A percentile compares a stretch with the other conserved stretches of the same genome.
These are phyloP conservation scores for Apotomis capreana DNA, from an alignment of 2,888 invertebrate species.

Conservation along the genomic window DNA sequence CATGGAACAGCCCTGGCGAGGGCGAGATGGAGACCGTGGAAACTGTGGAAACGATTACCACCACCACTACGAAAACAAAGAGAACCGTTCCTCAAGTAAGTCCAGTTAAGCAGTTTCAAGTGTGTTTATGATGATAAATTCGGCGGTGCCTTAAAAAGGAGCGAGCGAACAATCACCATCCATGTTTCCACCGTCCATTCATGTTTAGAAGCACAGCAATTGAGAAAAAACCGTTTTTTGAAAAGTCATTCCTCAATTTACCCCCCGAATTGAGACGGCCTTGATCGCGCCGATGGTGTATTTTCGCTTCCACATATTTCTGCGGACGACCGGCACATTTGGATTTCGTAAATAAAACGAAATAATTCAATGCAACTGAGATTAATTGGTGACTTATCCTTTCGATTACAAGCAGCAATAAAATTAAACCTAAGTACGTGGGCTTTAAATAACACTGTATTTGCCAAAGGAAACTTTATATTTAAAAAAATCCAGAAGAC, in stretches of 20 bases:
- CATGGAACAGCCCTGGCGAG: conserved; percentile 66
- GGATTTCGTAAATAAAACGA: conserved; percentile 54
- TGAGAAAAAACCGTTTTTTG: not conserved
- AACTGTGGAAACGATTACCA: conserved; percentile 73
- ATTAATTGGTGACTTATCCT: conserved; percentile 35
- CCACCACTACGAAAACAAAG: conserved; percentile 64
- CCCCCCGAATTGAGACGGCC: conserved; percentile 47
- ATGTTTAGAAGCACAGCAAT: not conserved
- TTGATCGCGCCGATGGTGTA: conserved; percentile 63
- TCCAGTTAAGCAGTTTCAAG: conserved; percentile 37
- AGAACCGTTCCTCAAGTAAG: conserved; percentile 66
- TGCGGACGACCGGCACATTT: conserved; percentile 48
- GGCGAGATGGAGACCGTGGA: conserved; percentile 63
- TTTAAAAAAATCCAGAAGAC: conserved; percentile 7
- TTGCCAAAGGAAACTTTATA: conserved; percentile 7
- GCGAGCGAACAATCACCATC: not conserved
- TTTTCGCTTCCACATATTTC: conserved; percentile 61
- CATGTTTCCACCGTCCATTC: not conserved
- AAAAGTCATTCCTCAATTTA: not conserved
- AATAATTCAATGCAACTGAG: conserved; percentile 44
- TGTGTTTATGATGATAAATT: not conserved
- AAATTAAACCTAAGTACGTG: conserved; percentile 24
- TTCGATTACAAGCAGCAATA: conserved; percentile 28
- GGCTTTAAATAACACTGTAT: conserved; percentile 6
- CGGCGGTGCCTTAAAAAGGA: not conserved